Evolutionary conservation across 2,797 vertebrate species (phyloP), one percentile per base, ranked within the genome.

Genomic region (Microctenopoma steveboyesi): DNA sequence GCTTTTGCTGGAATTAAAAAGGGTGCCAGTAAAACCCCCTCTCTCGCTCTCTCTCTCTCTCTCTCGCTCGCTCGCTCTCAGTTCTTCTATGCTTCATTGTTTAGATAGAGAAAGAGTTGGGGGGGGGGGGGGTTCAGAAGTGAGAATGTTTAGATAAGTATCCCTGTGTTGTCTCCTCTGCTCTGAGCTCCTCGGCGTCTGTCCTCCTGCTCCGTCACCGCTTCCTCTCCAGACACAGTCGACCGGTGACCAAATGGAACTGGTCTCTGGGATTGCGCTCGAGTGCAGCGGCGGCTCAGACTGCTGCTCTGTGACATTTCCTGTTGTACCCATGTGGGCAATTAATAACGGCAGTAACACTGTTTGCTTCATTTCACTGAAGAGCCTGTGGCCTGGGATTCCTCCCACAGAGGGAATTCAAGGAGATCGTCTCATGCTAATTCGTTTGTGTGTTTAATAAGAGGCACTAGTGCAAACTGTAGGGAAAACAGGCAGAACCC

Each of bases 1-100:
- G 89, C 90, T 91, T 89, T 89, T 78, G 87, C 76, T 83, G 77
- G 86, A 88, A 88, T 87, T 90, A 87, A 91, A 89, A 79, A 76
- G 76, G 69, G 82, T 79, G 86, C 87, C 80, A 66, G 30, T 7
- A 25, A 10, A 3, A 22, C 51, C 16, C 6, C 42, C 53, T 13
- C 57, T 46, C 47, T 45, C 78, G 65, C 48, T 15, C 63, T 63
- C 59, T 48, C 4, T 30, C 27, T 74, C 56, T 1, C 13, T 59
- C 63, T 63, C 59, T 48, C 4, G 27, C 27, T 74, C 56, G 1
- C 13, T 59, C 43, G 35, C 69, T 66, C 47, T 55, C 58, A 11
- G 63, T 59, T 79, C 81, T 72, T 86, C 69, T 51, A 22, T 73
- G 79, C 69, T 57, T 85, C 78, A 87, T 92, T 92, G 89, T 92